Evolutionary conservation across 2,797 vertebrate genomes (phyloP).

Genomic region (Sitta carolinensis): DNA sequence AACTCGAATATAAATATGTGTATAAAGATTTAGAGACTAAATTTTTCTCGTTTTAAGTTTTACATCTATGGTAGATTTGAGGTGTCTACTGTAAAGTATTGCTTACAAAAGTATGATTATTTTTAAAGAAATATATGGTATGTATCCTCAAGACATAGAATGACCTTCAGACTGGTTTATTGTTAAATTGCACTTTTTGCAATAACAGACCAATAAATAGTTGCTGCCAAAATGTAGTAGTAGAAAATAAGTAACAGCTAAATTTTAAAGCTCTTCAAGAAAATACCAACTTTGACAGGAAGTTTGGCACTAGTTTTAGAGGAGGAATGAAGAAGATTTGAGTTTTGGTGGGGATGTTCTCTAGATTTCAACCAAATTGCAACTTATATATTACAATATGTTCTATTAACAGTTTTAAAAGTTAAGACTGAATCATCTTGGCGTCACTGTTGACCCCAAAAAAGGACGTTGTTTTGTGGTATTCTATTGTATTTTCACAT

Average conservation of each 20-base stretch:
- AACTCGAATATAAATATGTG: conserved; percentile 81
- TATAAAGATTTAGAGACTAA: conserved; percentile 82
- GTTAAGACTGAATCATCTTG: conserved; percentile 44
- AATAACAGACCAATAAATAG: conserved; percentile 81
- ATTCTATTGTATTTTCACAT: conserved; percentile 72
- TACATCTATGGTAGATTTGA: conserved; percentile 85
- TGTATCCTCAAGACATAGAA: conserved; percentile 81
- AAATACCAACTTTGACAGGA: conserved; percentile 53
- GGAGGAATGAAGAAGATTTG: conserved; percentile 29
- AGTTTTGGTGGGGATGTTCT: conserved; percentile 59
- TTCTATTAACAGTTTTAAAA: conserved; percentile 38
- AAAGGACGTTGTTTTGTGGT: conserved; percentile 64
- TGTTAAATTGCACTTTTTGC: conserved; percentile 82
- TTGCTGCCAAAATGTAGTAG: conserved; percentile 77
- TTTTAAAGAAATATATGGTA: conserved; percentile 85
- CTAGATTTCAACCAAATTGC: conserved; percentile 74
- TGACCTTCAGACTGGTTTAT: conserved; percentile 83
- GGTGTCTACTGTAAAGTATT: conserved; percentile 86
- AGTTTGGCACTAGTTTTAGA: conserved; percentile 63
- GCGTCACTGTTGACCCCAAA: conserved; percentile 43
- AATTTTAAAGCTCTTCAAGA: conserved; percentile 64
- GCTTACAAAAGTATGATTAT: conserved; percentile 84
- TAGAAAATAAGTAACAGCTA: conserved; percentile 69
- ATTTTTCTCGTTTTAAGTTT: conserved; percentile 84
- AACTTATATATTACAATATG: conserved; percentile 64